These are phyloP conservation scores for Choreutis nemorana DNA, from an alignment of 2,888 invertebrate genomes.

Conservation along the genomic window DNA sequence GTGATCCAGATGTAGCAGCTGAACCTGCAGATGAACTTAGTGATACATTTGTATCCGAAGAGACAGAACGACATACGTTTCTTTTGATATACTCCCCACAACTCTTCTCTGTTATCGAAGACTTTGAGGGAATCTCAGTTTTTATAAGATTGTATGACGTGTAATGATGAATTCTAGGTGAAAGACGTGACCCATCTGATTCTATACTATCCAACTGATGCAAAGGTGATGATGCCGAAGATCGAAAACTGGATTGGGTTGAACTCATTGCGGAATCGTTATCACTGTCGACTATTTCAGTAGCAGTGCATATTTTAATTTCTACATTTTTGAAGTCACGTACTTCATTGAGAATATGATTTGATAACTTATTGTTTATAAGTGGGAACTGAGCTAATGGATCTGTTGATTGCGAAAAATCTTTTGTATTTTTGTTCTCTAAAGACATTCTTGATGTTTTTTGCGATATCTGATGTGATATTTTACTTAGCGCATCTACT, in stretches of 20 bases:
- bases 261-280: conserved; percentile 90
- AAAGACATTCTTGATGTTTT: conserved; percentile 29
- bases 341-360: conserved; percentile 29
- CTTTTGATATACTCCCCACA: conserved; percentile 59
- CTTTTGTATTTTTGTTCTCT: conserved; percentile 27
- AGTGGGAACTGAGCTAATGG: conserved; percentile 22
- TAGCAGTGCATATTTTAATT: conserved; percentile 51
- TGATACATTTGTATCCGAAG: conserved; percentile 77
- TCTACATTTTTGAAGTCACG: conserved; percentile 51
- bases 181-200: conserved; percentile 60
- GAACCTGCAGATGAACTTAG: conserved; percentile 74
- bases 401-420: conserved; percentile 20
- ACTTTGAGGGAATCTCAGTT: conserved; percentile 43
- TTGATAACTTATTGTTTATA: conserved; percentile 18
- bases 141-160: conserved; percentile 47
- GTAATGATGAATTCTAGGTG: conserved; percentile 50
- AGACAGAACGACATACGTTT: conserved; percentile 71
- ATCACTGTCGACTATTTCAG: conserved; percentile 75
- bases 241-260: conserved; percentile 80
- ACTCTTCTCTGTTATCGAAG: conserved; percentile 33
- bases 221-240: conserved; percentile 79
- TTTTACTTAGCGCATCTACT: conserved; percentile 29
- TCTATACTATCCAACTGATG: conserved; percentile 69
- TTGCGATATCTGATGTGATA: conserved; percentile 21
- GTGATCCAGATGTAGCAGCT: conserved; percentile 77